These are phyloP conservation scores for Tribolium madens DNA, from an alignment of 1,140 invertebrate genomes.

Conservation along the genomic window DNA sequence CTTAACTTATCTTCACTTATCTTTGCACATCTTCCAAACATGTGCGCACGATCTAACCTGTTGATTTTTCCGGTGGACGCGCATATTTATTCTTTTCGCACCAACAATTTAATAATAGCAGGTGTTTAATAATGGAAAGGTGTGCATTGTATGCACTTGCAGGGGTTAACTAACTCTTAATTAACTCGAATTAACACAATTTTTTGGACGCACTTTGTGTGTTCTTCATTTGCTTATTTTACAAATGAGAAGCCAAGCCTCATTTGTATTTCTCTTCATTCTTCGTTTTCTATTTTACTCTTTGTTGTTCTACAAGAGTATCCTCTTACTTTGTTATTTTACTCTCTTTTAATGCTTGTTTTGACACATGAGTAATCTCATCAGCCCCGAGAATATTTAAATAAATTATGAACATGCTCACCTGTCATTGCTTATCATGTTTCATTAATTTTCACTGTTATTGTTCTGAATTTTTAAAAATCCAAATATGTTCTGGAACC, in stretches of 20 bases:
- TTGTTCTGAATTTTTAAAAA: neutral
- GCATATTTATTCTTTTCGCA: neutral
- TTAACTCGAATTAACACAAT: neutral
- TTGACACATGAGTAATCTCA: slow-evolving; percentile 5
- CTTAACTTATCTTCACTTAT: slow-evolving; percentile 2
- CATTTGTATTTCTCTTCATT: neutral
- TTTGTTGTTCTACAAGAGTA: neutral
- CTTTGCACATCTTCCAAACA: neutral
- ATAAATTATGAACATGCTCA: neutral
- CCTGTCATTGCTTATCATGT: neutral
- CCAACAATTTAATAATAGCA: neutral
- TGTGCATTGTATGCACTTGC: neutral
- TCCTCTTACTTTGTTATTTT: slow-evolving; percentile 15
- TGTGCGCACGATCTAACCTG: neutral
- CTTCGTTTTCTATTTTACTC: neutral
- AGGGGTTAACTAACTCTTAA: neutral
- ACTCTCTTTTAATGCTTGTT: neutral
- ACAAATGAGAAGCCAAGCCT: neutral
- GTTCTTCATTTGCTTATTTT: neutral
- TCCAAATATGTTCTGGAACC: neutral
- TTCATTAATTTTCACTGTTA: neutral
- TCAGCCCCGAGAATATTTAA: neutral
- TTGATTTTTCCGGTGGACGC: slow-evolving; percentile 1
- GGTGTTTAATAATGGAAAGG: neutral
- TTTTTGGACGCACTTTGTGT: neutral